Percentiles rank a stretch among this genome's conserved stretches.
Evolutionary conservation across 2,113 vertebrate species (phyloP).

Genomic region (Oreotrochilus melanogaster): DNA sequence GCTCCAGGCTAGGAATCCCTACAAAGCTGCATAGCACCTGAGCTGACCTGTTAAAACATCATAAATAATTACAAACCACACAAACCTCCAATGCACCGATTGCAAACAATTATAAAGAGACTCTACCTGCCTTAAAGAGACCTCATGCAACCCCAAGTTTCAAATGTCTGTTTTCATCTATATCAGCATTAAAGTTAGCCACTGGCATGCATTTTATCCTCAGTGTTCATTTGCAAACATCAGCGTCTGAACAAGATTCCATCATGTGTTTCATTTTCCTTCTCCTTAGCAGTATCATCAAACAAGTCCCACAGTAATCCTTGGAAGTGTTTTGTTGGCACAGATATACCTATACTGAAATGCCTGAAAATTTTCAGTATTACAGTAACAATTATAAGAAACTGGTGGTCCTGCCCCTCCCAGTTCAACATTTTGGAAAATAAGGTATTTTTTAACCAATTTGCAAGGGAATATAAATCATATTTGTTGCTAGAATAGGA

Average conservation of each 20-base stretch:
- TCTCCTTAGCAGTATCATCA: not conserved
- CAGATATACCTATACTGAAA: not conserved
- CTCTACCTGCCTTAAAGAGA: not conserved
- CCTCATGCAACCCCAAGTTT: not conserved
- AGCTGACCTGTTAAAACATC: not conserved
- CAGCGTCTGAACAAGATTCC: not conserved
- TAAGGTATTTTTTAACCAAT: not conserved
- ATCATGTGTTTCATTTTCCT: not conserved
- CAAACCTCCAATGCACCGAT: not conserved
- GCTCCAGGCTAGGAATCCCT: not conserved
- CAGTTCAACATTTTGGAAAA: not conserved
- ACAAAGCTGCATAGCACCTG: not conserved
- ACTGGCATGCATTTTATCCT: not conserved
- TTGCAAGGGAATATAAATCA: constrained; percentile 31
- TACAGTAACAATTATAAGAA: not conserved
- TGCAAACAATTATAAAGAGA: not conserved
- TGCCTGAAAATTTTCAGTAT: not conserved
- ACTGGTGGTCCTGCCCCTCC: not conserved
- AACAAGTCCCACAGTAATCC: not conserved
- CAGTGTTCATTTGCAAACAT: not conserved
- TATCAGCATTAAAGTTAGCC: not conserved
- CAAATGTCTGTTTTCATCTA: not conserved
- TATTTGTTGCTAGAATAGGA: constrained; percentile 18
- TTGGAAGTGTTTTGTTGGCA: not conserved
- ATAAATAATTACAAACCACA: not conserved